Percentiles rank a stretch among this genome's conserved stretches.
phyloP scores from a whole-genome alignment of 1,140 invertebrate species.

The Bombus ignitus region DNA sequence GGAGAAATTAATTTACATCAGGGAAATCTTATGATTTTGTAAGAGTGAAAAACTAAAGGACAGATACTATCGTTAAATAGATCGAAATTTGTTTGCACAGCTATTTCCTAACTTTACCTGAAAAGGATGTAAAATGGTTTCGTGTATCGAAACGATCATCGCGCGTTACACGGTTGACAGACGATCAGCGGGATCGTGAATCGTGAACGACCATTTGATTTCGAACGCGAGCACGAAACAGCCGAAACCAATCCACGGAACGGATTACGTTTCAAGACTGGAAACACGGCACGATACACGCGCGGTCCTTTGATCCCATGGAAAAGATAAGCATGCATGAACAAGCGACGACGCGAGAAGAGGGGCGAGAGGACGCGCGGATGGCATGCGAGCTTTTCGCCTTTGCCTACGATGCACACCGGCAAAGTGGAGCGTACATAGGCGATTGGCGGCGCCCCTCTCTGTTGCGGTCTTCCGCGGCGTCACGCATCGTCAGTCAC shows the following conservation, averaged over 20 bases:
- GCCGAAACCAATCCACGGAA: background rate
- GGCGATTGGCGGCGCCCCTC: conserved; percentile 68
- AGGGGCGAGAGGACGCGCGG: conserved; percentile 58
- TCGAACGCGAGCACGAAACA: background rate
- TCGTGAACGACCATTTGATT: background rate
- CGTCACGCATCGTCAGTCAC: conserved; percentile 77
- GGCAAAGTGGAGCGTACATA: conserved; percentile 71
- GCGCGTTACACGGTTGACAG: background rate
- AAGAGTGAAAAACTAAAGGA: no score
- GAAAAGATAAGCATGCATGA: conserved; percentile 40
- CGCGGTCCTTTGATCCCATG: background rate
- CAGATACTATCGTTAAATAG: background rate
- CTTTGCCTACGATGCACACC: conserved; percentile 30
- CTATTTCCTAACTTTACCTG: no score
- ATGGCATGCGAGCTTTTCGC: conserved; percentile 68
- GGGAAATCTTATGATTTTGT: no score
- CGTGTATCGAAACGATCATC: background rate
- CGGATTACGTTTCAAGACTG: background rate
- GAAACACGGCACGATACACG: background rate
- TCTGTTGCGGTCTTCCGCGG: conserved; percentile 75
- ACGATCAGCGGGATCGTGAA: background rate
- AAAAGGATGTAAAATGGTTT: background rate
- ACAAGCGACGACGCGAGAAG: conserved; percentile 61
- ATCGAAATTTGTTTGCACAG: fast-evolving
- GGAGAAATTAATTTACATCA: no score